Evolutionary conservation across 2,888 invertebrate species (phyloP).

Genomic region (Agonum fuliginosum): DNA sequence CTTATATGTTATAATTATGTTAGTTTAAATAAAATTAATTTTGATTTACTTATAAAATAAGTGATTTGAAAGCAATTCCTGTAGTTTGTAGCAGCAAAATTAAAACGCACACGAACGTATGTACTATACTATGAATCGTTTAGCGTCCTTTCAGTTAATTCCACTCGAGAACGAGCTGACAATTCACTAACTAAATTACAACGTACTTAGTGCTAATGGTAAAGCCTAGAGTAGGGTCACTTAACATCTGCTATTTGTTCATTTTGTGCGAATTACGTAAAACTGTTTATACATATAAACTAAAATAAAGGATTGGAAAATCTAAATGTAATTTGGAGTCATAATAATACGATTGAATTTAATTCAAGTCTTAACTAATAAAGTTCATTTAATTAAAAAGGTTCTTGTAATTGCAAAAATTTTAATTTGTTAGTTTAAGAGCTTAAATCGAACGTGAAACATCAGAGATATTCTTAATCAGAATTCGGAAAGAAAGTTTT

Average conservation of each 20-base stretch:
- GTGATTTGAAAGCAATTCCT: neutral
- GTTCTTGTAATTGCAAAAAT: neutral
- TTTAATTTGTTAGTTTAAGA: neutral
- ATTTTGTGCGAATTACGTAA: neutral
- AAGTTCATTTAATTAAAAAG: constrained; percentile 5
- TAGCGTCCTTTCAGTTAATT: constrained; percentile 11
- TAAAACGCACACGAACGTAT: too few relatives aligned
- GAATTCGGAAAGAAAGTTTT: constrained; percentile 6
- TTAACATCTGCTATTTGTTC: neutral
- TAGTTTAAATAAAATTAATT: neutral
- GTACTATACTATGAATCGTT: constrained; percentile 1
- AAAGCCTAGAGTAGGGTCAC: neutral
- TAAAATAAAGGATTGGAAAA: neutral
- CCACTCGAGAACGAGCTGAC: constrained; percentile 31
- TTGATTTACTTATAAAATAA: constrained; percentile 21
- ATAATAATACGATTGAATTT: neutral
- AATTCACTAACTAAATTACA: constrained; percentile 46
- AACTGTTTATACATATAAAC: neutral
- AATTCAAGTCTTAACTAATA: neutral
- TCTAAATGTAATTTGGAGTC: neutral
- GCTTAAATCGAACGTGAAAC: neutral
- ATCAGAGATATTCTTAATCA: neutral
- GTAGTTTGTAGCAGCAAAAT: neutral
- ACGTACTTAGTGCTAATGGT: constrained; percentile 47
- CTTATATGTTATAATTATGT: too few relatives aligned